These are phyloP conservation scores for Drosophila sordidula DNA, from an alignment of 2,888 invertebrate species.

Conservation along the genomic window DNA sequence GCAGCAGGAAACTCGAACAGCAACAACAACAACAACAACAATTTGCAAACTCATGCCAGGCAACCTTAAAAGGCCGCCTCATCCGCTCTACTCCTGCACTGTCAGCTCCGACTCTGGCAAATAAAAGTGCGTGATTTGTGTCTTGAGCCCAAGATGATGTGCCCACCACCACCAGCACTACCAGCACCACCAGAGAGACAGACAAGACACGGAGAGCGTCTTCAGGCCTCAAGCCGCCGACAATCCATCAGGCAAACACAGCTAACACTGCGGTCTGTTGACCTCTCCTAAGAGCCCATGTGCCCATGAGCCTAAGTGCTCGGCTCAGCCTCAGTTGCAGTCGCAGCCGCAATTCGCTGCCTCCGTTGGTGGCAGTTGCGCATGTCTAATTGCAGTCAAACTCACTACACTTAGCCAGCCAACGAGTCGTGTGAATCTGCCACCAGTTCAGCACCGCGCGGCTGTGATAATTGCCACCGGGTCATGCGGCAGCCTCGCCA, in stretches of 20 bases:
- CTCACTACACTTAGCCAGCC: slow-evolving; percentile 43
- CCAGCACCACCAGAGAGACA: slow-evolving; percentile 56
- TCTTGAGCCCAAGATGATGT: slow-evolving; percentile 57
- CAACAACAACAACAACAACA: slow-evolving; percentile 57
- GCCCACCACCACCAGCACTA: slow-evolving; percentile 59
- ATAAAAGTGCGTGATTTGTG: slow-evolving; percentile 77
- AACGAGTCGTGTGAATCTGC: slow-evolving; percentile 61
- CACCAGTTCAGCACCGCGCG: slow-evolving; percentile 41
- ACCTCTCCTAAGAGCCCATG: slow-evolving; percentile 51
- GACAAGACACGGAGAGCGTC: slow-evolving; percentile 36
- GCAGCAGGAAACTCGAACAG: slow-evolving; percentile 68
- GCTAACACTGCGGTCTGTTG: slow-evolving; percentile 67
- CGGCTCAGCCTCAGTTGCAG: slow-evolving; percentile 6
- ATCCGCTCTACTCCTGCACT: slow-evolving; percentile 49
- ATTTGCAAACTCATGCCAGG: slow-evolving; percentile 77
- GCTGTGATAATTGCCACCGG: slow-evolving; percentile 70
- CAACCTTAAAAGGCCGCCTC: slow-evolving; percentile 76
- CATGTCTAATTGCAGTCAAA: slow-evolving; percentile 77
- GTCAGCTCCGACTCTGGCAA: slow-evolving; percentile 36
- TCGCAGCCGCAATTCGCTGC: slow-evolving; percentile 6
- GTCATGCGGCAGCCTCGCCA: slow-evolving; percentile 53
- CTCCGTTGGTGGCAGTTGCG: slow-evolving; percentile 63
- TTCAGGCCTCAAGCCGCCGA: slow-evolving; percentile 45
- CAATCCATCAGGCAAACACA: slow-evolving; percentile 71
- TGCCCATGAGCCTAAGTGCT: slow-evolving; percentile 24